These are phyloP conservation scores for Urechis unicinctus DNA, from an alignment of 2,888 invertebrate genomes.

Conservation along the genomic window DNA sequence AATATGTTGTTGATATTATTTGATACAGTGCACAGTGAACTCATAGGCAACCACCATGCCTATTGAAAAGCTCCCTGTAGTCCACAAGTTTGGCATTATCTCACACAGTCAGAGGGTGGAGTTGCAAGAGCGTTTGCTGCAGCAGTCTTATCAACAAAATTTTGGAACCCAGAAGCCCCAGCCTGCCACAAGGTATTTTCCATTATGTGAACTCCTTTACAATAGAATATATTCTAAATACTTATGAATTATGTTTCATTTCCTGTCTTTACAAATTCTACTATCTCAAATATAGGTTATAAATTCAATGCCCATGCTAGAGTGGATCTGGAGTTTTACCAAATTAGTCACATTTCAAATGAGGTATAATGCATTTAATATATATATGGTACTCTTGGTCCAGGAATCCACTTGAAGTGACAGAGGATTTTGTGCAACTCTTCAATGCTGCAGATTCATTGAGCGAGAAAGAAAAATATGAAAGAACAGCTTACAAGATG, in stretches of 20 bases:
- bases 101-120: conserved; percentile 47
- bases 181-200: too few relatives aligned
- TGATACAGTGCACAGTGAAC: too few relatives aligned
- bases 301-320: too few relatives aligned
- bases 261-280: background rate
- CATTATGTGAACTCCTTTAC: too few relatives aligned
- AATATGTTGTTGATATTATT: too few relatives aligned
- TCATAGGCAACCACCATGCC: conserved; percentile 46
- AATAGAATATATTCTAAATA: too few relatives aligned
- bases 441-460: conserved; percentile 37
- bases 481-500: conserved; percentile 40
- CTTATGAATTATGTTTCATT: too few relatives aligned
- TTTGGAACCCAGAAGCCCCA: too few relatives aligned
- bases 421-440: conserved; percentile 45
- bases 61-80: conserved; percentile 43
- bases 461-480: conserved; percentile 36
- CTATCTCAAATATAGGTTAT: background rate
- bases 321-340: too few relatives aligned
- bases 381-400: background rate
- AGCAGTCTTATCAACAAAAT: conserved; percentile 38
- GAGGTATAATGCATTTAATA: too few relatives aligned
- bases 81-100: conserved; percentile 51
- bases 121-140: conserved; percentile 45
- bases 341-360: too few relatives aligned
- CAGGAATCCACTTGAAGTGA: conserved; percentile 46